phyloP scores from a whole-genome alignment of 2,888 invertebrate genomes.

The Rambutsinella grinnellia region DNA sequence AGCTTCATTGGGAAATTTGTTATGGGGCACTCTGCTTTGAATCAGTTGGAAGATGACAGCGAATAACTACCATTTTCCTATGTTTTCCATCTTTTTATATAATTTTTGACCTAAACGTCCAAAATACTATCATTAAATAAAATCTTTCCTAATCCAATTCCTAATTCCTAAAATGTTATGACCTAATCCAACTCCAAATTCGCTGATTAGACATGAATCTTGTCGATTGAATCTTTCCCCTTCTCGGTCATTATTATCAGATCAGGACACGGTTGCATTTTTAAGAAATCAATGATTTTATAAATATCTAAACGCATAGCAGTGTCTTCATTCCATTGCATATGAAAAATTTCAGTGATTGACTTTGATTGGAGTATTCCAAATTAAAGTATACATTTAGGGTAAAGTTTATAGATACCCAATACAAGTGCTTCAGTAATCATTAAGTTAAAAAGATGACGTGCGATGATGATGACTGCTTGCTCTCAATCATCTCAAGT shows the following conservation, averaged over 20 bases:
- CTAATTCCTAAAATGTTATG: neutral
- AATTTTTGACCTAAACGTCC: no score
- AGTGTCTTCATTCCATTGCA: neutral
- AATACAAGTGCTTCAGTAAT: no score
- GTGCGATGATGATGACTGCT: neutral
- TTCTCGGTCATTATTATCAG: neutral
- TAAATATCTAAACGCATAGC: no score
- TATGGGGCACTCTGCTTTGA: neutral
- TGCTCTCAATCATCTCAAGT: neutral
- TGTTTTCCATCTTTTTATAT: conserved; percentile 1
- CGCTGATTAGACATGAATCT: neutral
- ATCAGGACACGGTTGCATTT: neutral
- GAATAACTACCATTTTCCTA: neutral
- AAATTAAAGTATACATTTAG: neutral
- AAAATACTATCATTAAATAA: no score
- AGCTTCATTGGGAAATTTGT: conserved; percentile 1
- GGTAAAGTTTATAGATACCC: no score
- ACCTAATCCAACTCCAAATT: neutral
- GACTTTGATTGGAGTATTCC: conserved; percentile 1
- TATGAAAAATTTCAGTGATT: neutral
- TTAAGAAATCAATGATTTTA: neutral
- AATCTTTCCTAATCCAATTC: no score
- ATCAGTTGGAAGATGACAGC: neutral
- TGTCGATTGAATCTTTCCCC: neutral
- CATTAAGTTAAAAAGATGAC: neutral